Percentiles rank a stretch among this genome's conserved stretches.
Conservation (phyloP, 2,113 vertebrate species). For the Oncorhynchus tshawytscha region DNA sequence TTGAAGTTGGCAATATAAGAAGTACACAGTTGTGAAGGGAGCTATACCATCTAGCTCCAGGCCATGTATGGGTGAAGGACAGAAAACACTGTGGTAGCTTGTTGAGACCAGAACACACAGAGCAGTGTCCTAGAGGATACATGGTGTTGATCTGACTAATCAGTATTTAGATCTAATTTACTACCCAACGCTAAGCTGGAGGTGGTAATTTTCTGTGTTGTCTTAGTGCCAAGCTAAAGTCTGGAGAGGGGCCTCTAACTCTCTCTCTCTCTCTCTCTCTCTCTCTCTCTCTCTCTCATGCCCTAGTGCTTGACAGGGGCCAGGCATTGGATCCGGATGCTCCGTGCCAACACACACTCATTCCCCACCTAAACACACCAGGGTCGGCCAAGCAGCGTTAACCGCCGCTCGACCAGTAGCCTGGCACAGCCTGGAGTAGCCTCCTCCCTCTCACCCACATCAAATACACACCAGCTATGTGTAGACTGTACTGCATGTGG, state of each 20-base stretch:
- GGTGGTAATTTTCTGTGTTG: conserved; percentile 64
- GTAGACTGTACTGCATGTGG: too few species aligned
- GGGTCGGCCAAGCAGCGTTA: conserved; percentile 55
- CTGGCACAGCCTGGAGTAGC: conserved; percentile 23
- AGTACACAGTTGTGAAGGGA: too few species aligned
- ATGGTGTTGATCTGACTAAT: conserved; percentile 36
- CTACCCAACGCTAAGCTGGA: conserved; percentile 26
- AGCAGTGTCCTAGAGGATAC: conserved; percentile 32
- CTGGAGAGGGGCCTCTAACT: too few species aligned
- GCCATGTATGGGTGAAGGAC: too few species aligned
- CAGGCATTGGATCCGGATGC: neutral
- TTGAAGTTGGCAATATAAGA: too few species aligned
- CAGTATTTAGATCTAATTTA: conserved; percentile 43
- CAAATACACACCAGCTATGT: conserved; percentile 29
- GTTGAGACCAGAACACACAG: too few species aligned
- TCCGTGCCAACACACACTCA: conserved; percentile 17
- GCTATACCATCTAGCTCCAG: too few species aligned
- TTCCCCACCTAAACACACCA: conserved; percentile 20
- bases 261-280: too few species aligned
- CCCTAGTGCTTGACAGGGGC: neutral
- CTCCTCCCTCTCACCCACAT: conserved; percentile 38
- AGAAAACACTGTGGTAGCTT: too few species aligned
- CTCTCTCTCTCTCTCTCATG: neutral
- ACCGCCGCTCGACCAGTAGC: conserved; percentile 37
- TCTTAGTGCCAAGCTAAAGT: conserved; percentile 30